Conservation (phyloP, 2,113 vertebrate species). For the Oreotrochilus melanogaster region DNA sequence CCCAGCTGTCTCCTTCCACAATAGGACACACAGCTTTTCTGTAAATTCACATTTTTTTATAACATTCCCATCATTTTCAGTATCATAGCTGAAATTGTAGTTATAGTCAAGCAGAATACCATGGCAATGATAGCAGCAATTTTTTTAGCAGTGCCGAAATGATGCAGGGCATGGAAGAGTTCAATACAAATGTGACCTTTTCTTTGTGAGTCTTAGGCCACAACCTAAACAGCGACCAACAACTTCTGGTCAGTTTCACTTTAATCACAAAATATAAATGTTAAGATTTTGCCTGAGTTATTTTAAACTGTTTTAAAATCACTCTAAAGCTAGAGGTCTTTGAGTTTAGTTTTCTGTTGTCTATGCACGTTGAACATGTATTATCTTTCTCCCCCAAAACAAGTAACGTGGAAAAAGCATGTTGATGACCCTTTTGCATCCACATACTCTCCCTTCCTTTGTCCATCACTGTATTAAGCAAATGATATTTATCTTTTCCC, state of each 20-base stretch:
- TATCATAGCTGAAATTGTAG: background rate
- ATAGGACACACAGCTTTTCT: background rate
- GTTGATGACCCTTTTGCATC: background rate
- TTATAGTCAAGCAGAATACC: background rate
- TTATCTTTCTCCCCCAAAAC: background rate
- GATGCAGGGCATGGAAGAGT: background rate
- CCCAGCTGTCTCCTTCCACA: background rate
- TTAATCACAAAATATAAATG: background rate
- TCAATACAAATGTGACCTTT: background rate
- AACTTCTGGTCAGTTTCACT: background rate
- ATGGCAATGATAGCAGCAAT: background rate
- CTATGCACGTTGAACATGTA: background rate
- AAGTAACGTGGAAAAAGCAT: background rate
- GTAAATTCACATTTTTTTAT: background rate
- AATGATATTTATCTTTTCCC: background rate
- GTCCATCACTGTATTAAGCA: background rate
- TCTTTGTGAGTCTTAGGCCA: background rate
- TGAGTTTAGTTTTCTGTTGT: background rate
- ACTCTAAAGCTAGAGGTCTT: background rate
- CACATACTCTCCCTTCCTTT: background rate
- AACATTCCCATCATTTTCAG: background rate
- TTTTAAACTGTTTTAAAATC: background rate
- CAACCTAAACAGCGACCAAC: background rate
- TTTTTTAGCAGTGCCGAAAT: background rate
- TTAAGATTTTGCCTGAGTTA: background rate